Base-by-base conservation (phyloP, 2,113 vertebrate genomes). In the Neolamprologus kungweensis region DNA sequence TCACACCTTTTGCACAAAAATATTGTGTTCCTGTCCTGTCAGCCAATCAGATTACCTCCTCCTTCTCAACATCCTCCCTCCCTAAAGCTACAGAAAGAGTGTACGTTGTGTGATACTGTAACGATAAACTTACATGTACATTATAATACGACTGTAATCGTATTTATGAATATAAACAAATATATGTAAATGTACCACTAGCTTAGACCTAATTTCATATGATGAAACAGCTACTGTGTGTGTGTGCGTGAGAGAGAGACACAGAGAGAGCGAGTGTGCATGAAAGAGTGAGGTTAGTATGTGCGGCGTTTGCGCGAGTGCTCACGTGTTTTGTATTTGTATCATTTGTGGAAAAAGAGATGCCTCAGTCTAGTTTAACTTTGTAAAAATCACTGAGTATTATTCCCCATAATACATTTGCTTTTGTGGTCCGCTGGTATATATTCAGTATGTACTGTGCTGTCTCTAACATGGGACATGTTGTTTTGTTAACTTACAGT, bases 141-240 rank as follows among this genome's bases (percentile, higher is more conserved):
- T 94, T 92, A 87, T 47, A 88, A 90, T 91, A 92, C 81, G 85
- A 94, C 85, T 94, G 88, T 95, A 93, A 92, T 88, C 87, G 60
- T 93, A 94, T 94, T 91, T 91, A 94, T 93, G 81, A 95, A 94
- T 88, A 93, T 95, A 92, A 94, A 94, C 86, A 84, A 88, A 85
- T 91, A 92, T 91, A 93, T 95, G 92, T 95, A 93, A 94, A 95
- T 95, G 95, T 96, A 91, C 89, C 87, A 91, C 85, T 94, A 95
- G 91, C 80, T 84, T 95, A 93, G 92, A 91, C 23, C 75, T 89
- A 86, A 87, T 95, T 95, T 94, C 93, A 94, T 95, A 94, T 88
- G 88, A 93, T 75, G 75, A 93, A 91, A 95, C 90, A 81, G 92
- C 91, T 90, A 87, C 81, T 93, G 81, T 90, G 91, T 83, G 88